A percentile compares a stretch with the other conserved stretches of the same genome.
phyloP scores from a whole-genome alignment of 2,797 vertebrate species.

The Cyprinella venusta region DNA sequence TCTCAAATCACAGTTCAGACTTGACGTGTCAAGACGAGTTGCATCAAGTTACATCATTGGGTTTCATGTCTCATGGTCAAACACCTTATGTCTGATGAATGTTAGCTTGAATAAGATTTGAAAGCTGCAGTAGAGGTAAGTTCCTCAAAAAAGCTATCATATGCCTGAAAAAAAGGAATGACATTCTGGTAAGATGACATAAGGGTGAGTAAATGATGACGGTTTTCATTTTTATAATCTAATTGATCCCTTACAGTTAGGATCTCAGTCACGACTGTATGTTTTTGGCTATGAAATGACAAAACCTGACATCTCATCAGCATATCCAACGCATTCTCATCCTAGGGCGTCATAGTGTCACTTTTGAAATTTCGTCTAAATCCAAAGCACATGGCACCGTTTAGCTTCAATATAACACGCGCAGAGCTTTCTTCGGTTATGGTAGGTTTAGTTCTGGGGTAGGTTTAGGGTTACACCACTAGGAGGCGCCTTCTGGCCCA shows the following conservation, averaged over 20 bases:
- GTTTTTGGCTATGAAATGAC: neutral
- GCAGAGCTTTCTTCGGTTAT: no score
- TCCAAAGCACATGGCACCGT: no score
- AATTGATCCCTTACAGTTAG: neutral
- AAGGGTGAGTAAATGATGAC: neutral
- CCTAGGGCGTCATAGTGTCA: no score
- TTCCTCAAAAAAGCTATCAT: neutral
- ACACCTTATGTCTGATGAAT: neutral
- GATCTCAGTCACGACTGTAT: neutral
- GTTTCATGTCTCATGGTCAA: neutral
- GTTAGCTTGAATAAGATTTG: neutral
- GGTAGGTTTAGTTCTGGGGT: no score
- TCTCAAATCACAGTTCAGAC: neutral
- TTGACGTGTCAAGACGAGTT: neutral
- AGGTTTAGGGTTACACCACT: no score
- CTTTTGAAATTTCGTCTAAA: no score
- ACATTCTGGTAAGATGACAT: no score
- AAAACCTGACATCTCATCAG: neutral
- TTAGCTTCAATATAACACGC: no score
- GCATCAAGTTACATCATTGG: neutral
- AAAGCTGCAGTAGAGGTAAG: neutral
- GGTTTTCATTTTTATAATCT: neutral
- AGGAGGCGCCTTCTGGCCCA: no score
- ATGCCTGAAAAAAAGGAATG: neutral
- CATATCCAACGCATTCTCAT: no score